Evolutionary conservation across 2,797 vertebrate species (phyloP).

Genomic region (Pogoniulus pusillus): DNA sequence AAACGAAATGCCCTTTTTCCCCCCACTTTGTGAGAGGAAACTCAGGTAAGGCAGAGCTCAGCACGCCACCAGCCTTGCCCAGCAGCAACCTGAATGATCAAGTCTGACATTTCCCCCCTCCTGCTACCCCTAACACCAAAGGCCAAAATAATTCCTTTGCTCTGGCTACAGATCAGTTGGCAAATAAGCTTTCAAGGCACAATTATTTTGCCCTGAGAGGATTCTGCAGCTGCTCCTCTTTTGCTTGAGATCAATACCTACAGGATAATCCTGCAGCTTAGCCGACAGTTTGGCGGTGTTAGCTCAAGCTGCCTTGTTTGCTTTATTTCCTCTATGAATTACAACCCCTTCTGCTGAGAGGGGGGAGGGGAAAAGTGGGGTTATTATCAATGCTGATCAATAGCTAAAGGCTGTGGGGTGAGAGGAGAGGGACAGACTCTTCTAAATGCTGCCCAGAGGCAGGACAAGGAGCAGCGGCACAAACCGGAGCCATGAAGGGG

Average conservation of each 20-base stretch:
- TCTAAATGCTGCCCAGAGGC: too few relatives aligned
- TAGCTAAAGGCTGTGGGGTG: too few relatives aligned
- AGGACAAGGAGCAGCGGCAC: too few relatives aligned
- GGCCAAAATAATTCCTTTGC: slow-evolving; percentile 45
- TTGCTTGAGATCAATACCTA: slow-evolving; percentile 43
- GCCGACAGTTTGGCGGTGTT: slow-evolving; percentile 13
- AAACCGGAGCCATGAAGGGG: too few relatives aligned
- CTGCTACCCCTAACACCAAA: neutral
- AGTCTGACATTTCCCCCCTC: neutral
- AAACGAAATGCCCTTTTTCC: neutral
- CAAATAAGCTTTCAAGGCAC: slow-evolving; percentile 42
- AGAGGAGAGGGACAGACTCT: too few relatives aligned
- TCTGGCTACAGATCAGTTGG: slow-evolving; percentile 48
- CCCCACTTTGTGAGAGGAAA: neutral
- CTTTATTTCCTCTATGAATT: slow-evolving; percentile 44
- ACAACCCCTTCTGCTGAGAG: neutral
- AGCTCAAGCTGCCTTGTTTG: slow-evolving; percentile 4
- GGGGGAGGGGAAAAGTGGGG: too few relatives aligned
- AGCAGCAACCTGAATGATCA: neutral
- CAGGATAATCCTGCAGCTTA: slow-evolving; percentile 60
- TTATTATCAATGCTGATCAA: too few relatives aligned
- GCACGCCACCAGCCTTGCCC: neutral
- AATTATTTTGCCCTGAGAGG: slow-evolving; percentile 53
- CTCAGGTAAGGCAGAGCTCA: neutral
- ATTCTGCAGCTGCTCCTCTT: slow-evolving; percentile 60